Base-by-base conservation (phyloP, 2,888 invertebrate genomes). In the Ypsolopha sequella region DNA sequence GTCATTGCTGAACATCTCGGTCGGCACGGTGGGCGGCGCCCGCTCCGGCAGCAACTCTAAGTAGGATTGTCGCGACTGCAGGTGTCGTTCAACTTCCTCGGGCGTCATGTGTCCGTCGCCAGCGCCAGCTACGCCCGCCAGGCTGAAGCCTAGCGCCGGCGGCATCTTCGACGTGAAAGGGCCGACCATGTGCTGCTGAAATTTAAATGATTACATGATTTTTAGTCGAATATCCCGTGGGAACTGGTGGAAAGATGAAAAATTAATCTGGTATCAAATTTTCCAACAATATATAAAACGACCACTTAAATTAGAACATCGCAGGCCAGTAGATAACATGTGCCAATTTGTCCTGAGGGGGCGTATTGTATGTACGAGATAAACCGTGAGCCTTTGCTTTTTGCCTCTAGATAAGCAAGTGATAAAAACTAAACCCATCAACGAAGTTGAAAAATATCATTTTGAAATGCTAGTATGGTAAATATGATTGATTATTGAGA, bases 1-100 rank as follows among this genome's bases (percentile, higher is more conserved):
- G 65, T 97, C 96, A 77, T 96, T 96, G 77, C 96, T 96, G 69
- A 97, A 97, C 93, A 97, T 95, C 80, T 97, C 96, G 41, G 93
- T 94, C 6, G 97, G 97, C 35, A 97, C 94, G 9, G 95, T 95
- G 1, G 95, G 92, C 0, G 96, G 95, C 36, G 96, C 94, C 60
- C 94, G 90, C 72, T 96, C 96, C 1, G 94, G 93, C 57, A 94
- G 88, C 56, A 95, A 81, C 74, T 95, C 93, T 80, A 94, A 81
- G 69, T 93, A 91, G 33, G 92, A 91, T 63, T 94, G 94, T 11
- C 93, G 88, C 10, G 95, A 93, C 72, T 96, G 96, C 56, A 97
- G 81, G 71, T 97, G 96, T 41, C 95, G 89, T 72, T 96, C 95
- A 7, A 96, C 93, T 75, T 97, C 96, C 67, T 96, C 96, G 0